These are phyloP conservation scores for Hipposideros larvatus DNA, from an alignment of 2,797 vertebrate species.

Conservation along the genomic window DNA sequence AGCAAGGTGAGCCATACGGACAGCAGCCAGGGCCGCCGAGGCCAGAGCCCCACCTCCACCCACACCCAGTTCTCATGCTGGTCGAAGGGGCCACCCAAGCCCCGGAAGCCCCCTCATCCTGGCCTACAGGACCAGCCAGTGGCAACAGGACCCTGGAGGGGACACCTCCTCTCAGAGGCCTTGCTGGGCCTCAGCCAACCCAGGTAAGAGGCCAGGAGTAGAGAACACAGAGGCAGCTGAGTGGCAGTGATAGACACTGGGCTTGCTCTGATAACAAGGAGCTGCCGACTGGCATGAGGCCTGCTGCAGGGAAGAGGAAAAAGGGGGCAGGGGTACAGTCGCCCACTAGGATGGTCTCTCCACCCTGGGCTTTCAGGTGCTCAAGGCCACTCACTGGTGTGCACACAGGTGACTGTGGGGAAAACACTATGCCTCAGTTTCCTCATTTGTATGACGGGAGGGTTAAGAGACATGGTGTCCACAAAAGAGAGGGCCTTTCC, in stretches of 20 bases:
- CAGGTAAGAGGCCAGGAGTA: background rate
- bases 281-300: background rate
- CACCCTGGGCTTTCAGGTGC: too few species aligned
- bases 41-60: background rate
- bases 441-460: background rate
- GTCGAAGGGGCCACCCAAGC: background rate
- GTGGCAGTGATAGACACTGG: background rate
- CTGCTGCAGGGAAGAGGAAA: background rate
- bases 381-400: background rate
- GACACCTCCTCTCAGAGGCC: background rate
- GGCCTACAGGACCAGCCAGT: background rate
- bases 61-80: background rate
- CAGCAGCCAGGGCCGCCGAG: background rate
- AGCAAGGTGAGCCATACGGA: background rate
- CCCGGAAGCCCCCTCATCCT: background rate
- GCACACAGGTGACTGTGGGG: too few species aligned
- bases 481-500: background rate
- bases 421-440: background rate
- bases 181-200: background rate
- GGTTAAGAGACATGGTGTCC: background rate
- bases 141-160: background rate
- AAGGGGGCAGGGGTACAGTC: background rate
- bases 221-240: background rate
- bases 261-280: accelerated
- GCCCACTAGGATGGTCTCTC: background rate